These are phyloP conservation scores for Lathronympha strigana DNA, from an alignment of 2,888 invertebrate genomes.

Conservation along the genomic window DNA sequence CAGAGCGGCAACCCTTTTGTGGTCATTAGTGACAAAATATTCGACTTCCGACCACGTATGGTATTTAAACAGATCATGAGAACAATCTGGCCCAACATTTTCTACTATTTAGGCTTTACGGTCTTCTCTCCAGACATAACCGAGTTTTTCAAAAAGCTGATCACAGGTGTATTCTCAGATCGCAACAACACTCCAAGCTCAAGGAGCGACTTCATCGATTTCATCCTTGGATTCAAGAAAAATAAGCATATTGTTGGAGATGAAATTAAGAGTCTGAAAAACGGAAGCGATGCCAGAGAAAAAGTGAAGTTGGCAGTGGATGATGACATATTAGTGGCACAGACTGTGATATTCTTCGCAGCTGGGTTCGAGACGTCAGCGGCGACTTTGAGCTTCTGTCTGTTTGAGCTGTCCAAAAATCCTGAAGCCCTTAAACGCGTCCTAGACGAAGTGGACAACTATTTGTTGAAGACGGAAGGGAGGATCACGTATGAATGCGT, in stretches of 20 bases:
- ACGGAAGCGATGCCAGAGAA: too few relatives aligned
- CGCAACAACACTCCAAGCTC: constrained; percentile 23
- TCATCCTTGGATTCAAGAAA: constrained; percentile 42
- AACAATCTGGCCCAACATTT: constrained; percentile 23
- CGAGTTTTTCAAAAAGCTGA: constrained; percentile 14
- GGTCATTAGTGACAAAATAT: constrained; percentile 12
- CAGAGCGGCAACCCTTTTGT: constrained; percentile 8
- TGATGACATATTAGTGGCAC: too few relatives aligned
- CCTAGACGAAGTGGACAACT: too few relatives aligned
- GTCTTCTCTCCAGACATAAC: not conserved
- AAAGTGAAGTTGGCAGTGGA: too few relatives aligned
- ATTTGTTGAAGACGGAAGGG: too few relatives aligned
- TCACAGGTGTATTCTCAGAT: constrained; percentile 9
- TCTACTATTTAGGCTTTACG: not conserved
- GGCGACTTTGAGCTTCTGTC: too few relatives aligned
- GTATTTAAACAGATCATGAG: not conserved
- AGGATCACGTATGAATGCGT: too few relatives aligned
- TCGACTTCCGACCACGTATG: not conserved
- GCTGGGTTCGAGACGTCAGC: too few relatives aligned
- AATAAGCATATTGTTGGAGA: constrained; percentile 57
- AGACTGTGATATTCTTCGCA: too few relatives aligned
- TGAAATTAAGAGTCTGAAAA: too few relatives aligned
- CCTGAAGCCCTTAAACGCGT: too few relatives aligned
- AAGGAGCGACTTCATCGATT: constrained; percentile 33
- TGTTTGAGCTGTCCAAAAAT: too few relatives aligned